phyloP scores from a whole-genome alignment of 2,797 vertebrate species.

The Acanthurus leucopareius region DNA sequence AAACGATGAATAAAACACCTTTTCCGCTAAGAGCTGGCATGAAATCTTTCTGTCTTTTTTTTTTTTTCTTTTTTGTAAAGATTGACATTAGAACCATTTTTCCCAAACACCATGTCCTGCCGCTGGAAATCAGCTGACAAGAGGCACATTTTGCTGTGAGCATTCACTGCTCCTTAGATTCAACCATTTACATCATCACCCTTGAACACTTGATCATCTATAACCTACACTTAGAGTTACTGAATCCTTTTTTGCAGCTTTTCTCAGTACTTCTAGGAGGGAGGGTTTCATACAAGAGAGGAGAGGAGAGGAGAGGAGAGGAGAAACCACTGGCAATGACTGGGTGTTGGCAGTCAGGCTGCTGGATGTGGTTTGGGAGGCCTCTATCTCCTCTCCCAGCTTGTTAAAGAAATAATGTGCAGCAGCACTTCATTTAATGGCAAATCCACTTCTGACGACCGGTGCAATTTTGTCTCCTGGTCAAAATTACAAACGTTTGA shows the following conservation, averaged over 20 bases:
- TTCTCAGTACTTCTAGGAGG: conserved; percentile 44
- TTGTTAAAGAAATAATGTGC: conserved; percentile 63
- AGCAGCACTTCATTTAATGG: conserved; percentile 65
- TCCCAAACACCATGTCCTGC: conserved; percentile 49
- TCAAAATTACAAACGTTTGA: conserved; percentile 59
- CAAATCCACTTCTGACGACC: conserved; percentile 61
- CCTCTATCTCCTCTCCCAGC: conserved; percentile 66
- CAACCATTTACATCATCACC: conserved; percentile 50
- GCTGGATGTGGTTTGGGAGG: conserved; percentile 69
- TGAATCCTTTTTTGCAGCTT: conserved; percentile 48
- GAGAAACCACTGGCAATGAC: conserved; percentile 58
- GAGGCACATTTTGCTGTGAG: conserved; percentile 46
- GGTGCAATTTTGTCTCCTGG: conserved; percentile 43
- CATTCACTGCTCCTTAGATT: conserved; percentile 44
- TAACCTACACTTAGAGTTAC: conserved; percentile 68
- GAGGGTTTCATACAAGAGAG: conserved; percentile 31
- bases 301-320: conserved; percentile 35
- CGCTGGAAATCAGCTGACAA: conserved; percentile 61
- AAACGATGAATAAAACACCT: conserved; percentile 26
- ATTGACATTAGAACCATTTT: conserved; percentile 30
- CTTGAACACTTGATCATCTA: conserved; percentile 59
- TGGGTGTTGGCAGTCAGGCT: conserved; percentile 78
- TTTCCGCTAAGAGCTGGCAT: conserved; percentile 34
- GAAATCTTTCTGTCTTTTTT: conserved; percentile 1
- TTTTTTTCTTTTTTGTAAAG: conserved; percentile 22